phyloP scores from a whole-genome alignment of 1,140 invertebrate species.

The Drosophila murphyi region DNA sequence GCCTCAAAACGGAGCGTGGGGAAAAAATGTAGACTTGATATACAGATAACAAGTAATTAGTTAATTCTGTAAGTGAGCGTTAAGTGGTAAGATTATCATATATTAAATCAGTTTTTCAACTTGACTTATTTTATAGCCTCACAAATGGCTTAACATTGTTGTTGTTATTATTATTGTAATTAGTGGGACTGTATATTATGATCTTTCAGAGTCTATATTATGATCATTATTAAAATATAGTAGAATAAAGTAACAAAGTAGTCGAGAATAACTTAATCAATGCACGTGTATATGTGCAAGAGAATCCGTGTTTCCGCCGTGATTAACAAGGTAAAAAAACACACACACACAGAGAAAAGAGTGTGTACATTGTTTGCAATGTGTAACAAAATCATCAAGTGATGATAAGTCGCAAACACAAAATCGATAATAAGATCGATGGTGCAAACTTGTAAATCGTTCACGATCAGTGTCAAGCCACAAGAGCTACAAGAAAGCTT shows the following conservation, averaged over 20 bases:
- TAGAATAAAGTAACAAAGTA: too few relatives aligned
- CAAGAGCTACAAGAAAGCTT: neutral
- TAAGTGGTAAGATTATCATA: neutral
- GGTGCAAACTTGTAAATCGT: conserved; percentile 30
- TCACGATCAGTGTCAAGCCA: conserved; percentile 31
- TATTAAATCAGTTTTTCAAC: neutral
- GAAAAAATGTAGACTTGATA: neutral
- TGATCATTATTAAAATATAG: too few relatives aligned
- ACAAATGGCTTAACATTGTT: too few relatives aligned
- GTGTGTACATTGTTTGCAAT: neutral
- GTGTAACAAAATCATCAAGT: conserved; percentile 17
- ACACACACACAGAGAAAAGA: neutral
- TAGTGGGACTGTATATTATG: too few relatives aligned
- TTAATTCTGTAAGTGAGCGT: neutral
- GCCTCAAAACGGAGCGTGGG: neutral
- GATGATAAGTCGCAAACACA: neutral
- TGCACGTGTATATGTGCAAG: too few relatives aligned
- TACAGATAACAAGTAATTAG: neutral
- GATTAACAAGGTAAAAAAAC: neutral
- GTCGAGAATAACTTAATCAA: too few relatives aligned
- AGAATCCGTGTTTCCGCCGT: too few relatives aligned
- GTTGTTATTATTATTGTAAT: too few relatives aligned
- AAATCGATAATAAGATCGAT: conserved; percentile 32
- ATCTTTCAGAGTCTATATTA: too few relatives aligned
- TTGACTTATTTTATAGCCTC: too few relatives aligned